phyloP scores from a whole-genome alignment of 1,140 invertebrate species.

The Platyscapa corneri region DNA sequence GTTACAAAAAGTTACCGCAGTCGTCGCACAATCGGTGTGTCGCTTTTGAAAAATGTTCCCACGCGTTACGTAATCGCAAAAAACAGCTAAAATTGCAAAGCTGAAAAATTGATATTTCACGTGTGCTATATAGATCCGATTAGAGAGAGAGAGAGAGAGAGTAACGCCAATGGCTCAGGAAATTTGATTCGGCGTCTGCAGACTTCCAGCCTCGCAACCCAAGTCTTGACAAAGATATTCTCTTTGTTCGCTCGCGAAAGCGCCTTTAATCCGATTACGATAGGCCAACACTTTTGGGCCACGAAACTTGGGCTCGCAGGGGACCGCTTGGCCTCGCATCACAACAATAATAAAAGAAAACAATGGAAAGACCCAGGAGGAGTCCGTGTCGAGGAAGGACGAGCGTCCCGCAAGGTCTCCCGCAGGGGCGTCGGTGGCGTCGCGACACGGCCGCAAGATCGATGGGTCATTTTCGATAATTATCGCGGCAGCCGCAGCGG shows the following conservation, averaged over 20 bases:
- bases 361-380: background rate
- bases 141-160: background rate
- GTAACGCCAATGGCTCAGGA: background rate
- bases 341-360: too few relatives aligned
- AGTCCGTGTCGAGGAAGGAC: background rate
- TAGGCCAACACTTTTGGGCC: background rate
- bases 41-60: too few relatives aligned
- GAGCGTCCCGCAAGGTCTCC: background rate
- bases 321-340: too few relatives aligned
- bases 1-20: too few relatives aligned
- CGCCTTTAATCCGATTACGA: background rate
- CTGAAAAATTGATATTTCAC: background rate
- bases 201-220: background rate
- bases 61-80: too few relatives aligned
- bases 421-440: background rate
- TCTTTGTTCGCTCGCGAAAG: background rate
- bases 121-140: background rate
- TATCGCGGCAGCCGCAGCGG: background rate
- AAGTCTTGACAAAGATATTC: background rate
- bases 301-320: too few relatives aligned
- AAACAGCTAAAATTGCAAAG: too few relatives aligned
- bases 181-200: background rate
- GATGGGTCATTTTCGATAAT: conserved; percentile 46
- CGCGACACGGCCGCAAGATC: conserved; percentile 32
- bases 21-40: too few relatives aligned